Evolutionary conservation across 1,140 invertebrate species (phyloP).

Genomic region (Leptestheria dahalacensis): DNA sequence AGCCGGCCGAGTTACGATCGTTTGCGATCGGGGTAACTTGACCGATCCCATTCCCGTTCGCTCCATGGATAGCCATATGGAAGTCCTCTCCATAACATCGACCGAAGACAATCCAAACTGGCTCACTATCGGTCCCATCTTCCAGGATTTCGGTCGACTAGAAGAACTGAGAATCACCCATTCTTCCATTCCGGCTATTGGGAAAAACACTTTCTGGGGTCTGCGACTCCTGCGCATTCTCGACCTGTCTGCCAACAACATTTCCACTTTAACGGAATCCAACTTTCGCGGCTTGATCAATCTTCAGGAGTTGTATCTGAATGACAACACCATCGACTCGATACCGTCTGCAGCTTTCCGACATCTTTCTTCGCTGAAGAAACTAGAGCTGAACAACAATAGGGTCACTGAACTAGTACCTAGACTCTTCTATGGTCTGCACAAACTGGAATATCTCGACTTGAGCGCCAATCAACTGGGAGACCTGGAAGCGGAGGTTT

Average conservation of each 20-base stretch:
- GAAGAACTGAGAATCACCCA: constrained; percentile 57
- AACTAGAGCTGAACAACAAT: constrained; percentile 53
- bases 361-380: constrained; percentile 42
- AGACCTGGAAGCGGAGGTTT: constrained; percentile 55
- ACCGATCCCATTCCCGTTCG: constrained; percentile 38
- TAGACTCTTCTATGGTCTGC: constrained; percentile 46
- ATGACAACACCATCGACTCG: constrained; percentile 33
- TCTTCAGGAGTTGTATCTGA: constrained; percentile 31
- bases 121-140: constrained; percentile 56
- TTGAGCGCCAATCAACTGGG: constrained; percentile 53
- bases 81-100: constrained; percentile 51
- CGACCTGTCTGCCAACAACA: constrained; percentile 58
- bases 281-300: constrained; percentile 29
- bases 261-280: constrained; percentile 41
- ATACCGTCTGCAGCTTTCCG: constrained; percentile 52
- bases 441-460: constrained; percentile 47
- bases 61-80: constrained; percentile 40
- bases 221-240: constrained; percentile 47
- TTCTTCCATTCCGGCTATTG: constrained; percentile 59
- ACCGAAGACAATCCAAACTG: constrained; percentile 44
- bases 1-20: constrained; percentile 25
- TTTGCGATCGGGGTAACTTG: constrained; percentile 42
- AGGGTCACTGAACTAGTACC: constrained; percentile 44
- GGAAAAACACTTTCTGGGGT: constrained; percentile 59
- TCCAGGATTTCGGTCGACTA: constrained; percentile 45